Evolutionary conservation across 1,140 invertebrate species (phyloP).

Genomic region (Tetramorium simillimum): DNA sequence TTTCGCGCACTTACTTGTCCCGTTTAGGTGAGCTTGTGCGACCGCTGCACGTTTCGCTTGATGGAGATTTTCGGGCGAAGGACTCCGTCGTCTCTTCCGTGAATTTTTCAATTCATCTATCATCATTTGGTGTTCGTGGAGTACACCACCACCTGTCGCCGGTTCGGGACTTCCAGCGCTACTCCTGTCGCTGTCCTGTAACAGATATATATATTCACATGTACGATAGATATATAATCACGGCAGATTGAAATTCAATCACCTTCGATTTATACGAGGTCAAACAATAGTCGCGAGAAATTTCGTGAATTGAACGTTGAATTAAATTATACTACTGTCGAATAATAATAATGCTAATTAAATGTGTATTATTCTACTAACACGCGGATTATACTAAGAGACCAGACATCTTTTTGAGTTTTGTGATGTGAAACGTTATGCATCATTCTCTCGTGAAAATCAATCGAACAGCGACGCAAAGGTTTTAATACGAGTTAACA

Average conservation of each 20-base stretch:
- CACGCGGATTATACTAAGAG: background rate
- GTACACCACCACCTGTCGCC: conserved; percentile 85
- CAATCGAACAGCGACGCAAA: conserved; percentile 68
- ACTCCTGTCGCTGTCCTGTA: conserved; percentile 90
- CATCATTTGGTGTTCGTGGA: conserved; percentile 84
- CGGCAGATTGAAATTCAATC: conserved; percentile 1
- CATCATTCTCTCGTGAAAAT: conserved; percentile 52
- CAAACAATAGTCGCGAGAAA: background rate
- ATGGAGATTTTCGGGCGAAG: conserved; percentile 83
- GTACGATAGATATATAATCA: conserved; percentile 15
- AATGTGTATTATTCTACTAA: background rate
- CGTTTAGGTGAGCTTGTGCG: conserved; percentile 88
- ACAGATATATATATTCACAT: conserved; percentile 75
- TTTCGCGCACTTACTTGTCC: conserved; percentile 89
- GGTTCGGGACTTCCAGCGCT: conserved; percentile 89
- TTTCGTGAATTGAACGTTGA: background rate
- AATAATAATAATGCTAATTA: conserved; percentile 10
- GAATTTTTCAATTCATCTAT: conserved; percentile 82
- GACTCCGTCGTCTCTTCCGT: conserved; percentile 80
- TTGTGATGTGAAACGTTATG: conserved; percentile 24
- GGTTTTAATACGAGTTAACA: conserved; percentile 65
- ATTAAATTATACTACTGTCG: background rate
- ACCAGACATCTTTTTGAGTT: background rate
- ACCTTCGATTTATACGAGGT: background rate
- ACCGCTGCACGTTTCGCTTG: conserved; percentile 84